Conservation (phyloP, 2,113 vertebrate genomes). For the Talpa occidentalis region DNA sequence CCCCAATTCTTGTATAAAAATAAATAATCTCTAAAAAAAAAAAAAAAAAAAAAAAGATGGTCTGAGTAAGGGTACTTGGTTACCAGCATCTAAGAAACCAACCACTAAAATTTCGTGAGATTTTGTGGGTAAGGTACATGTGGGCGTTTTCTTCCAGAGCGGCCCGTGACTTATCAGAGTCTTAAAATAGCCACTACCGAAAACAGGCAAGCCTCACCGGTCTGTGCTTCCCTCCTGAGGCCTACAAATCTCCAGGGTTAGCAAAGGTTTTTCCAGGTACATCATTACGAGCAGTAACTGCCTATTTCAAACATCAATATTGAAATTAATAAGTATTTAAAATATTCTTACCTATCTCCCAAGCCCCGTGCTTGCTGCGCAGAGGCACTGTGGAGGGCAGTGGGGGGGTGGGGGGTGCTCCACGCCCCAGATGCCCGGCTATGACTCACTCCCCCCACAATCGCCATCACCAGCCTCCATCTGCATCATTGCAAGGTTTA, state of each 20-base stretch:
- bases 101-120: not conserved
- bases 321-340: not conserved
- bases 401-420: not conserved
- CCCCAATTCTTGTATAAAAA: too few relatives aligned
- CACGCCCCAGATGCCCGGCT: accelerated
- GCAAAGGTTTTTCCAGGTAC: not conserved
- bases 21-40: too few relatives aligned
- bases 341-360: not conserved
- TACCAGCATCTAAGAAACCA: not conserved
- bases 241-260: not conserved
- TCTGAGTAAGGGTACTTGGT: not conserved
- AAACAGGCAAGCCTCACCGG: not conserved
- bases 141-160: not conserved
- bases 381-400: not conserved
- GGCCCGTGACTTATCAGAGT: not conserved
- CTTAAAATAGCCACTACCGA: not conserved
- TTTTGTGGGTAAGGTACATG: not conserved
- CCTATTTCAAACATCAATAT: not conserved
- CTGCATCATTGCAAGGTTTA: not conserved
- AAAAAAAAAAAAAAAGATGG: too few relatives aligned
- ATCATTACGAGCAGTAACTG: not conserved
- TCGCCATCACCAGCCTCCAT: not conserved
- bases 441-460: not conserved
- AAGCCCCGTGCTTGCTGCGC: not conserved
- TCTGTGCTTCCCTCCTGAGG: not conserved